Base-by-base conservation (phyloP, 2,888 invertebrate genomes). In the Nomada fabriciana region DNA sequence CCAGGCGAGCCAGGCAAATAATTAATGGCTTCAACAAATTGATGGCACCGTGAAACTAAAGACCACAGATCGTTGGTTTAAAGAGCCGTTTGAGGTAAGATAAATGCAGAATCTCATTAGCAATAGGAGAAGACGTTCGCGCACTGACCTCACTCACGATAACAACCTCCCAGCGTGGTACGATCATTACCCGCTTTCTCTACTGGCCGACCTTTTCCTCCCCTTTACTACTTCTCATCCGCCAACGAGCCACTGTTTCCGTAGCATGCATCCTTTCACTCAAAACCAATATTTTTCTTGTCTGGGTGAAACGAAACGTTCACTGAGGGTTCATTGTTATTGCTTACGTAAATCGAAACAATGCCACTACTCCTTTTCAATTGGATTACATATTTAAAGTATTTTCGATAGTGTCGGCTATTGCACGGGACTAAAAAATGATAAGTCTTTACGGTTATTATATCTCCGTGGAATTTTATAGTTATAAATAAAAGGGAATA, bases 131-230 rank as follows among this genome's bases (percentile, higher is more conserved):
- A 67, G 36, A 74, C 23, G 10, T 67, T 67, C 36, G 36, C 67
- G 10, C 59, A 50, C 13, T 42, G 50, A 74, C 23, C 50, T 57
- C 15, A 57, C 47, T 18, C 42, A 36, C 23, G 52, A 47, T 67
- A 74, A 74, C 57, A 67, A 59, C 50, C 74, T 67, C 18, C 67
- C 57, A 67, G 47, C 20, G 29, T 23, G n/a, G 64, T 63, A 55
- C 47, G 70, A 71, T 70, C 76, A 20, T 76, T 76, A 71, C 11
- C 36, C 18, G 57, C 9, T 64, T 55, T 50, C 64, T 55, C 76
- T 63, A 64, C 70, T 57, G 76, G 18, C 71, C 29, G 76, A 64
- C 69, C 63, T 64, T 64, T 71, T 50, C 47, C 36, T 50, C 36
- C 15, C 9, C 71, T 57, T 60, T 71, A 59, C 71, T 71, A 76